These are phyloP conservation scores for Herpetotheres cachinnans DNA, from an alignment of 2,113 vertebrate genomes.

Conservation along the genomic window DNA sequence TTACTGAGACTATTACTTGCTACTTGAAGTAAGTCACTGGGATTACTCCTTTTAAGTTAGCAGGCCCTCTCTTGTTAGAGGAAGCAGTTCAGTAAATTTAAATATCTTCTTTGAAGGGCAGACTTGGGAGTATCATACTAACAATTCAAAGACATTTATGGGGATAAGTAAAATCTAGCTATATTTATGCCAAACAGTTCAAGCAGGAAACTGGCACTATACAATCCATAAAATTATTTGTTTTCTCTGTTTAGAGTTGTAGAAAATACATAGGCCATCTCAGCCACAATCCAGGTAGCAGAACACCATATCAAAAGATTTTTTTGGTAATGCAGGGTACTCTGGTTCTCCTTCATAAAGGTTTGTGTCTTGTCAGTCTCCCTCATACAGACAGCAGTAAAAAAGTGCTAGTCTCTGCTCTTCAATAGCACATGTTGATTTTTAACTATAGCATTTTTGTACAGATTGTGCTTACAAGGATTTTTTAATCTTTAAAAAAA, in stretches of 20 bases:
- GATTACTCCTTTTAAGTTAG: not conserved
- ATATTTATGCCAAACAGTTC: not conserved
- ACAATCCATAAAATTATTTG: not conserved
- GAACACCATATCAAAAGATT: not conserved
- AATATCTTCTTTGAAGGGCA: not conserved
- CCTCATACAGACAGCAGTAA: not conserved
- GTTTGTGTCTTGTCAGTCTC: not conserved
- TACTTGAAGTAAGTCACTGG: not conserved
- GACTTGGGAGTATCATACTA: not conserved
- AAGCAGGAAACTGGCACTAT: not conserved
- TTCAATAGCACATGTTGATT: not conserved
- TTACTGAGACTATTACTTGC: not conserved
- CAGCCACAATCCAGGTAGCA: not conserved
- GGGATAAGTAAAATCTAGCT: not conserved
- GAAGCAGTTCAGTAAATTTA: not conserved
- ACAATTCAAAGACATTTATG: not conserved
- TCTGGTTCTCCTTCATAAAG: not conserved
- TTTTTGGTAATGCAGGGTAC: not conserved
- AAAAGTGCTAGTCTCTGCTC: not conserved
- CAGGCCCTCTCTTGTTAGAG: not conserved
- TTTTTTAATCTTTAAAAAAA: not conserved
- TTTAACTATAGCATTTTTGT: not conserved
- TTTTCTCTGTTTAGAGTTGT: not conserved
- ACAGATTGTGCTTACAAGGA: not conserved
- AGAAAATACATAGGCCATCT: not conserved